Percentiles rank a stretch among this genome's conserved stretches.
These are phyloP conservation scores for Epinephelus lanceolatus DNA, from an alignment of 2,113 vertebrate species.

Conservation along the genomic window DNA sequence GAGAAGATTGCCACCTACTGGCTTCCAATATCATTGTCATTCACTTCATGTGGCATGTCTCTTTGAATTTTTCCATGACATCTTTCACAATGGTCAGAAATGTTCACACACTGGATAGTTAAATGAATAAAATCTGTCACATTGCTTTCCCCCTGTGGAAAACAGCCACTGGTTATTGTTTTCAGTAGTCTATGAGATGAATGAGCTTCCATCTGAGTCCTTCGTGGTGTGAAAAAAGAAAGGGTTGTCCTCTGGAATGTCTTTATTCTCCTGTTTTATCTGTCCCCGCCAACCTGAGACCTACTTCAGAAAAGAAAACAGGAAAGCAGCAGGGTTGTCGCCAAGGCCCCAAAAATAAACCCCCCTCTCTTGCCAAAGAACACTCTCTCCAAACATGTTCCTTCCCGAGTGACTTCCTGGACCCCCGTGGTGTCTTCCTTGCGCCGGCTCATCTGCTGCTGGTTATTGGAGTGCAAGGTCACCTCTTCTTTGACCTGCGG, in stretches of 20 bases:
- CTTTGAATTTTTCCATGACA: neutral
- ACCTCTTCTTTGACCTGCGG: conserved; percentile 58
- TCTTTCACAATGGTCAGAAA: neutral
- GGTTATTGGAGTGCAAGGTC: conserved; percentile 69
- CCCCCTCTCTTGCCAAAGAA: conserved; percentile 41
- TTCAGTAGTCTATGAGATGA: neutral
- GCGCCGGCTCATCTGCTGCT: conserved; percentile 70
- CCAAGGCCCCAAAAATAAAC: conserved; percentile 61
- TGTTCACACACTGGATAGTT: neutral
- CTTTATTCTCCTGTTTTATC: conserved; percentile 50
- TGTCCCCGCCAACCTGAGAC: conserved; percentile 48
- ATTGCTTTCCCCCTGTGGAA: neutral
- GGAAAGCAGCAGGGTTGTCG: conserved; percentile 67
- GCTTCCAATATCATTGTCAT: conserved; percentile 34
- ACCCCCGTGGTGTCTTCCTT: conserved; percentile 70
- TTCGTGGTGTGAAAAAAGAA: conserved; percentile 2
- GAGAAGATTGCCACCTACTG: conserved; percentile 72
- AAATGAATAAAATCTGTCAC: neutral
- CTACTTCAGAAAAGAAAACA: conserved; percentile 65
- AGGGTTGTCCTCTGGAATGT: neutral
- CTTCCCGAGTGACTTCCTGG: conserved; percentile 56
- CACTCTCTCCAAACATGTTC: conserved; percentile 57
- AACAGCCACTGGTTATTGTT: neutral
- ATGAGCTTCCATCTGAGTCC: conserved; percentile 21
- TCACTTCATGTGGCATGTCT: neutral